Base-by-base conservation (phyloP, 2,113 vertebrate genomes). In the Peromyscus maniculatus region DNA sequence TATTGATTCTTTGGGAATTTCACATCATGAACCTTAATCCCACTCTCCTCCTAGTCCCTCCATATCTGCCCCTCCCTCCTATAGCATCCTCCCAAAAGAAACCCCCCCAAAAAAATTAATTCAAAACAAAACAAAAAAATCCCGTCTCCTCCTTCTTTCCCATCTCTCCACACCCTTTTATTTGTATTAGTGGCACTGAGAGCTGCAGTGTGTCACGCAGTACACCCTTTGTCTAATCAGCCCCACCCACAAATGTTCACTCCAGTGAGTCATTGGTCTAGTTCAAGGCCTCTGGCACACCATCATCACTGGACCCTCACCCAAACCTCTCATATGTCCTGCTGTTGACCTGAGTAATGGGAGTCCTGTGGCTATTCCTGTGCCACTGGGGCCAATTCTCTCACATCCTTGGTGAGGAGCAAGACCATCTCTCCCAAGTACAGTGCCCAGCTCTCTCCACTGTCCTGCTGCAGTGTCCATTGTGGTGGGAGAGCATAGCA, bases 261-360 rank as follows among this genome's bases (percentile, higher is more conserved):
- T 39, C 7, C 8, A 10, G n/a, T 4, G 36, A 72, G 71, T 72
- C 71, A 72, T 39, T 72, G 71, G 36, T 39, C 71, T 71, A 16
- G 33, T n/a, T 71, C 69, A 36, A 71, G 69, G 66, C 10, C 69
- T 69, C 71, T 39, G 71, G 3, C 71, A 21, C 8, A 72, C 71
- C 36, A 72, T 39, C 71, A 72, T 72, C 17, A 72, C 36, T 72
- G 36, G 0, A n/a, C 19, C 71, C 17, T 72, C 36, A 72, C 36
- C 15, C 5, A 72, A 72, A 72, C 71, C 17, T 24, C 17, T n/a
- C 17, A 19, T 15, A 36, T 21, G n/a, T 72, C 71, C 71, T 72
- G 19, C 36, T 21, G 33, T n/a, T n/a, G 3, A 1, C 16, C 36
- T 8, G 7, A n/a, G 36, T n/a, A 1, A n/a, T 72, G 71, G 1